Evolutionary conservation across 2,113 vertebrate genomes (phyloP).

Genomic region (Cygnus buccinator): DNA sequence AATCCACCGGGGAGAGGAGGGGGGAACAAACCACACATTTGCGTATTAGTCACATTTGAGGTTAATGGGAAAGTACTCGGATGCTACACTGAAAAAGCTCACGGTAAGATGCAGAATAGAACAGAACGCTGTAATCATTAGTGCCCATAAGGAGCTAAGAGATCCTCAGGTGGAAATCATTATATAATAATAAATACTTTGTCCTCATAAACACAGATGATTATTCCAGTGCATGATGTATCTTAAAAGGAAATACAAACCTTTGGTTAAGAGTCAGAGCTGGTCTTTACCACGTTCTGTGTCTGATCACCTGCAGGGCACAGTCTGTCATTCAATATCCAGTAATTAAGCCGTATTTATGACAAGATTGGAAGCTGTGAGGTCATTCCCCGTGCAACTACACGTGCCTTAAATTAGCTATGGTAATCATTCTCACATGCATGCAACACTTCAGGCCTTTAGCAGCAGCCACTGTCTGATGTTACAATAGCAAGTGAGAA

Average conservation of each 20-base stretch:
- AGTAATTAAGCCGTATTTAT: conserved; percentile 60
- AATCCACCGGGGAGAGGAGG: neutral
- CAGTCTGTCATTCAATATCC: conserved; percentile 40
- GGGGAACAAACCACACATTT: neutral
- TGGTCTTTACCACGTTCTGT: conserved; percentile 45
- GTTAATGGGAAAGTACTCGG: conserved; percentile 40
- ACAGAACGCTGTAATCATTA: neutral
- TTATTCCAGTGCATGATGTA: conserved; percentile 31
- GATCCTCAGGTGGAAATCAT: conserved; percentile 13
- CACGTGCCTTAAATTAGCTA: conserved; percentile 46
- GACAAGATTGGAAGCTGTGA: conserved; percentile 42
- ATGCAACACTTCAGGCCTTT: neutral
- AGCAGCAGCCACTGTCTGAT: neutral
- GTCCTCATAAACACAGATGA: conserved; percentile 4
- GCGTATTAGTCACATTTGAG: conserved; percentile 4
- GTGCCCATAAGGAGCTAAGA: neutral
- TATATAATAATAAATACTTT: neutral
- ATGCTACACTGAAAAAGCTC: neutral
- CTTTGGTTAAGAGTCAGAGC: conserved; percentile 50
- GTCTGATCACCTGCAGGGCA: conserved; percentile 42
- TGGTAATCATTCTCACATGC: conserved; percentile 39
- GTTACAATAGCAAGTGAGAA: neutral
- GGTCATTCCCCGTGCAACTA: conserved; percentile 7
- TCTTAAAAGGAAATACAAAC: conserved; percentile 59
- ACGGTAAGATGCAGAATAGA: neutral